These are phyloP conservation scores for Eupleurogrammus muticus DNA, from an alignment of 2,797 vertebrate genomes.

Conservation along the genomic window DNA sequence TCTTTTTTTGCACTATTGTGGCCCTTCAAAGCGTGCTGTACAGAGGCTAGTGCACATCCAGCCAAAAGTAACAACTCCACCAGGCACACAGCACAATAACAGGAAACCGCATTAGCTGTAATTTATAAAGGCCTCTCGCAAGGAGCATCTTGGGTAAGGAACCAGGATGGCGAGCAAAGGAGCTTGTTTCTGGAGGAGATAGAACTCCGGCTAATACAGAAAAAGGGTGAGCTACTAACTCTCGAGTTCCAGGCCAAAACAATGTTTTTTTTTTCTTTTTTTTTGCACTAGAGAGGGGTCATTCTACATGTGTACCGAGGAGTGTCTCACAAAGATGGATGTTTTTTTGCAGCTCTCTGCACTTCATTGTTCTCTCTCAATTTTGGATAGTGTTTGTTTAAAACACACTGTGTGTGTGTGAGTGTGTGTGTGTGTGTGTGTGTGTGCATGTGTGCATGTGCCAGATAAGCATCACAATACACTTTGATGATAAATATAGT, in stretches of 20 bases:
- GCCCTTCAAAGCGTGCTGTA: background rate
- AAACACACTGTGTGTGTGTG: constrained; percentile 3
- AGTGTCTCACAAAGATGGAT: constrained; percentile 36
- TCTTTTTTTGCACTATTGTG: constrained; percentile 3
- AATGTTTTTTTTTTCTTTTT: constrained; percentile 10
- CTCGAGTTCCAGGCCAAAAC: constrained; percentile 1
- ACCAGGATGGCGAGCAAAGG: background rate
- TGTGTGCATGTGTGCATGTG: background rate
- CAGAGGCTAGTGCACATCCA: background rate
- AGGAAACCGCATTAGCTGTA: background rate
- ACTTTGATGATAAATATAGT: too few species aligned
- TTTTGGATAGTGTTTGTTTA: constrained; percentile 31
- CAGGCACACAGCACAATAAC: constrained; percentile 3
- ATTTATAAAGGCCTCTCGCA: background rate
- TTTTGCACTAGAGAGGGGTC: constrained; percentile 36
- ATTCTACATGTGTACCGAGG: constrained; percentile 31
- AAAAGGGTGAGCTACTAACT: constrained; percentile 3
- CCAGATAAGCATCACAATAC: background rate
- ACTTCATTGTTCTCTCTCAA: constrained; percentile 55
- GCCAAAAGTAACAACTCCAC: background rate
- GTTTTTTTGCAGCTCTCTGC: constrained; percentile 34
- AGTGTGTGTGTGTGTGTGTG: background rate
- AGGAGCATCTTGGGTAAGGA: background rate
- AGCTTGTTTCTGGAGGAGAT: constrained; percentile 7
- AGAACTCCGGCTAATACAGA: constrained; percentile 7